Base-by-base conservation (phyloP, 1,140 invertebrate species). In the Bombus confusus region DNA sequence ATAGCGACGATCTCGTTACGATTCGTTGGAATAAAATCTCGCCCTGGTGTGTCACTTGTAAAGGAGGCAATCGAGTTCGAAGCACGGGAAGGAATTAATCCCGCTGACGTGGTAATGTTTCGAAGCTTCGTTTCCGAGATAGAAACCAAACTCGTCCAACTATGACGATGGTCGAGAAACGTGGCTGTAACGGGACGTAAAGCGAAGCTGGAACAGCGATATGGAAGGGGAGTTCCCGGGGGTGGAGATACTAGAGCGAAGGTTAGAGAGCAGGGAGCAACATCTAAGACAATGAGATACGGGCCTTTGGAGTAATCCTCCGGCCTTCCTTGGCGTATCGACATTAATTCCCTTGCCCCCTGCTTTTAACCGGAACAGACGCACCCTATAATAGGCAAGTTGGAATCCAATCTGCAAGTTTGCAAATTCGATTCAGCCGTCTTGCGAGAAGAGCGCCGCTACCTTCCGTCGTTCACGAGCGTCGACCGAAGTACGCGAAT, bases 371-470 rank as follows among this genome's bases (percentile, higher is more conserved):
- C 95, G 94, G 93, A 95, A 95, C 94, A 95, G 94, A 95, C 95
- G 94, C 94, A 95, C 95, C 95, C 95, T 95, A 94, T 95, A 95
- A 95, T 95, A 95, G 95, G 94, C 94, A 95, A 95, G 95, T 95
- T 95, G 94, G 94, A 95, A 95, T 95, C 94, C 94, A 95, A 95
- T 95, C 94, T 95, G 94, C 95, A 95, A 95, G 94, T 95, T 95
- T 95, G 95, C 93, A 95, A 95, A 95, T 95, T 95, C 95, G 94
- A 95, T 95, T 95, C 94, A 92, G 85, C 90, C 87, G 91, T 92
- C 87, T 91, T 90, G 68, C 81, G 88, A 87, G 88, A 88, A 91
- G 89, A 88, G 88, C 82, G 59, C 41, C 57, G 76, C 74, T 72
- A 79, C 69, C 43, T 80, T 78, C 69, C 41, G 78, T n/a, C 80